These are phyloP conservation scores for Scaptomyza pallida DNA, from an alignment of 1,140 invertebrate species.

Conservation along the genomic window DNA sequence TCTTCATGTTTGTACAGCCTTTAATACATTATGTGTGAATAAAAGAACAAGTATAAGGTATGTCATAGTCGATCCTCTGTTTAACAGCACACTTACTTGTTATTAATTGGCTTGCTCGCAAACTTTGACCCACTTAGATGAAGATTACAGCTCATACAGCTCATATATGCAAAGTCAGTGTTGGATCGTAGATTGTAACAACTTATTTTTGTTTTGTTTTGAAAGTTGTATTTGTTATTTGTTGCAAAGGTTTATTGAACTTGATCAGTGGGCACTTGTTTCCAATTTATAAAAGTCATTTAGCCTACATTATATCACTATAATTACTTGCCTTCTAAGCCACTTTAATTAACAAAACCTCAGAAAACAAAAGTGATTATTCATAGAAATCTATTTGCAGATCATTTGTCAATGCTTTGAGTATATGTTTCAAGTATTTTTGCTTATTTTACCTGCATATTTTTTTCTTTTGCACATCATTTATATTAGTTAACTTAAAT, in stretches of 20 bases:
- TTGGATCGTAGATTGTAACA: constrained; percentile 33
- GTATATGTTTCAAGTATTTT: neutral
- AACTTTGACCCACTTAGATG: constrained; percentile 58
- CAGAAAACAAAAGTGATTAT: constrained; percentile 19
- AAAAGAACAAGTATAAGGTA: no score
- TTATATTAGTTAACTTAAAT: neutral
- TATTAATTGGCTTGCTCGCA: constrained; percentile 49
- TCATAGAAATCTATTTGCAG: constrained; percentile 7
- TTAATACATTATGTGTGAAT: no score
- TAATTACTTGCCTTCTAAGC: no score
- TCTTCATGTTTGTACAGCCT: no score
- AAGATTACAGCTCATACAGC: constrained; percentile 23
- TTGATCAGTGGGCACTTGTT: constrained; percentile 27
- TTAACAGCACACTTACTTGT: neutral
- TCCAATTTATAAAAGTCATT: no score
- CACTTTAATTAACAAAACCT: neutral
- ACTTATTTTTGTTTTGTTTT: constrained; percentile 25
- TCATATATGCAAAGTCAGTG: constrained; percentile 54
- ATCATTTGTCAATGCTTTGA: constrained; percentile 32
- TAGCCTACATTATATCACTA: no score
- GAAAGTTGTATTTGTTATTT: neutral
- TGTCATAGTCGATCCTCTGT: no score
- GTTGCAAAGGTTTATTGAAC: constrained; percentile 45
- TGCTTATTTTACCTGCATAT: neutral
- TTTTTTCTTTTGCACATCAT: neutral